Base-by-base conservation (phyloP, 2,113 vertebrate genomes). In the Anarrhichthys ocellatus region DNA sequence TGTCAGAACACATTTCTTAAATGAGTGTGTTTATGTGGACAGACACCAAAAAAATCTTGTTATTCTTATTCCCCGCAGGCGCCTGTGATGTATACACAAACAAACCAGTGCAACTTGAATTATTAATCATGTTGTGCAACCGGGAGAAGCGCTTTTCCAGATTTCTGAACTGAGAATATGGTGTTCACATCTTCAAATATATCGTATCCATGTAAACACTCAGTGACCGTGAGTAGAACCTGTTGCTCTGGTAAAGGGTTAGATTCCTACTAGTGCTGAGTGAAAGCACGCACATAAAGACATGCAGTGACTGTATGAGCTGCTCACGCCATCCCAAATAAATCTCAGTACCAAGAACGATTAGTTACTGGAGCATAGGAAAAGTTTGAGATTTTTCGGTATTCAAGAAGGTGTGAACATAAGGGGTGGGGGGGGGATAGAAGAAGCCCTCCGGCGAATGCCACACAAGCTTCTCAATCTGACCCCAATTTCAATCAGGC, bases 401-500 rank as follows among this genome's bases (percentile, higher is more conserved):
- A 62, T 38, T 18, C 27, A 59, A 48, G 56, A 42, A 72, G 59
- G 42, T 59, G 42, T 59, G 52, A 81, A 46, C 18, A 62, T 10
- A 52, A 44, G 44, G 13, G 24, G 34, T 44, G 6, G 75, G 62
- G 46, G 8, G 17, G 17, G 29, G 11, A 65, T 29, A 29, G 29
- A 29, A 32, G 32, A 32, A 29, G 78, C 17, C n/a, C 20, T 62
- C 4, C 0, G 4, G 63, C 34, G 63, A 59, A 80, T 40, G 44
- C 46, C 73, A 54, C 54, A 18, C 63, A 82, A 74, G 79, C 34
- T 58, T 73, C 27, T 15, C 27, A 36, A 36, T 79, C 68, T 81
- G 74, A 91, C 85, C 83, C 52, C 42, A 72, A 71, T 83, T 87
- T 82, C 52, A 81, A 68, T 78, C 40, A 81, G 10, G 6, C 58